Evolutionary conservation across 2,888 invertebrate species (phyloP), one percentile per base, ranked within the genome.

Genomic region (Strigamia crassipes): DNA sequence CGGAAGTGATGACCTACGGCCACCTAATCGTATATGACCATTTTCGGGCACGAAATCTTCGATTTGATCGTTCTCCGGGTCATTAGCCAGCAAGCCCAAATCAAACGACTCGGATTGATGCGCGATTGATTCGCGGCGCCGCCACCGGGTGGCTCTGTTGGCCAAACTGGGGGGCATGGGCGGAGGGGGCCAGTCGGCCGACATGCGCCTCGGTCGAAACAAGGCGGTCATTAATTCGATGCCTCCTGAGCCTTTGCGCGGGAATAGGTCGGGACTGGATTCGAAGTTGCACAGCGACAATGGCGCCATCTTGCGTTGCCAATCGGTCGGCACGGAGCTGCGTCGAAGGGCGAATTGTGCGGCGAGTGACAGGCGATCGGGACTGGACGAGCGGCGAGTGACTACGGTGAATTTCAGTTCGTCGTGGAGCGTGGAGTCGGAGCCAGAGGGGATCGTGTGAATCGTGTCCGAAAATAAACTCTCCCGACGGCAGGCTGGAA

Each of bases 371-470:
- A 78, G 6, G 27, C 10, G 41, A 18, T 78, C 78, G 1, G 78
- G 78, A 78, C 78, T 78, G 78, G 41, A 41, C 18, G 78, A 18
- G 15, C 78, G 78, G 12, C 78, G 78, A 41, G 42, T n/a, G 2
- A 18, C 42, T 15, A 18, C 13, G n/a, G 9, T 21, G 38, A 15
- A 42, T 38, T 41, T 41, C 41, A 38, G n/a, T 12, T 78, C 78
- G 78, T 78, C 78, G n/a, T 78, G 78, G 38, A 78, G 78, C 1
- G 42, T 78, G 2, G 78, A 78, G 9, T 78, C 78, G 0, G 78
- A 78, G 34, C 78, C 78, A 10, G 78, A 78, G 1, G 78, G 78
- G n/a, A 78, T 78, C 38, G 42, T 78, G 78, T 78, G 78, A 21
- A 78, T 41, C n/a, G 78, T 38, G 38, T 78, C 78, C 38, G 41